These are phyloP conservation scores for Mormyrus iriodes DNA, from an alignment of 2,113 vertebrate species.

Conservation along the genomic window DNA sequence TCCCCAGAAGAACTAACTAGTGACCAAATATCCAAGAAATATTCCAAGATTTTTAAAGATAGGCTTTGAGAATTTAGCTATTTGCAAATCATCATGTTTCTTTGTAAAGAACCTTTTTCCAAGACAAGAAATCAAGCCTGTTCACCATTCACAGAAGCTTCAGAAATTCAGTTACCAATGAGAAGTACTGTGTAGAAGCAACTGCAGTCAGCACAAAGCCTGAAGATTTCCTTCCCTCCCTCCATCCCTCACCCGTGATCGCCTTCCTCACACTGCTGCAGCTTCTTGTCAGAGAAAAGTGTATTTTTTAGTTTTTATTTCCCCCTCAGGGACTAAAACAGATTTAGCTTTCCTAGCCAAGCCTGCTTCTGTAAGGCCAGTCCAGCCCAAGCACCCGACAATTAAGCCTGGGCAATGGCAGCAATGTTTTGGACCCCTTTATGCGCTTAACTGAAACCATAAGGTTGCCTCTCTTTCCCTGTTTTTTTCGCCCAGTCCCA, in stretches of 20 bases:
- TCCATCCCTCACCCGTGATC: neutral
- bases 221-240: neutral
- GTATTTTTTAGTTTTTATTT: neutral
- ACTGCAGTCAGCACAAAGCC: neutral
- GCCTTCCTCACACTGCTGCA: neutral
- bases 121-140: neutral
- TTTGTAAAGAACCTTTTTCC: neutral
- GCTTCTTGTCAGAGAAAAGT: neutral
- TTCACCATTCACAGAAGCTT: neutral
- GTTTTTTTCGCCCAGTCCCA: neutral
- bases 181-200: neutral
- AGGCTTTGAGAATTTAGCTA: neutral
- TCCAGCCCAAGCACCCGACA: neutral
- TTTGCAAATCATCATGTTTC: neutral
- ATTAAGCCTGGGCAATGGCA: neutral
- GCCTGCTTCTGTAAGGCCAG: neutral
- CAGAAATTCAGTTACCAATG: neutral
- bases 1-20: neutral
- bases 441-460: neutral
- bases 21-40: neutral
- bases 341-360: neutral
- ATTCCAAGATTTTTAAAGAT: neutral
- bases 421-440: neutral
- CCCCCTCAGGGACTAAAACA: neutral
- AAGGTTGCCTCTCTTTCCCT: neutral